A percentile compares a stretch with the other conserved stretches of the same genome.
phyloP scores from a whole-genome alignment of 2,888 invertebrate genomes.

The Lasioglossum morio region DNA sequence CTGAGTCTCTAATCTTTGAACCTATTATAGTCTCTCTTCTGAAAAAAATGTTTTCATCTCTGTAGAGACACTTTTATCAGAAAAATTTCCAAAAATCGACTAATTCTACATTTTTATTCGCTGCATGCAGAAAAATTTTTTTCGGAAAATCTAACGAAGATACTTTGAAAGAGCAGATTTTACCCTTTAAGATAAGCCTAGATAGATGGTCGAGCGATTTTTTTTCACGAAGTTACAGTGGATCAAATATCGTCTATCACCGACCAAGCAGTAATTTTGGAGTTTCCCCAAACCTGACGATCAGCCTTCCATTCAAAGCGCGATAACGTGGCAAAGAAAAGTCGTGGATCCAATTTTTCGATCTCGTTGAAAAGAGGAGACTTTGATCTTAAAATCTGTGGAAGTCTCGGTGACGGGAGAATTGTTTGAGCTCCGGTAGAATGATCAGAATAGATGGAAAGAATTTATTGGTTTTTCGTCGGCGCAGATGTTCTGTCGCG shows the following conservation, averaged over 20 bases:
- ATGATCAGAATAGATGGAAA: not conserved
- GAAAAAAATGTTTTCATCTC: not conserved
- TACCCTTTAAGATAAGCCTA: not conserved
- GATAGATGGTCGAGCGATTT: not conserved
- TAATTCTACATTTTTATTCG: not conserved
- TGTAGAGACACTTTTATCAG: rapidly evolving
- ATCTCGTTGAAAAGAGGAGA: not conserved
- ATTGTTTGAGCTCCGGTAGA: not conserved
- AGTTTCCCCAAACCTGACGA: not conserved
- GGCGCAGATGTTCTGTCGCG: too few relatives aligned
- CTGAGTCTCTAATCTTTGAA: not conserved
- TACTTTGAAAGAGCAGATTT: not conserved
- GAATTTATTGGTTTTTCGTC: not conserved
- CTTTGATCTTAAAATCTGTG: not conserved
- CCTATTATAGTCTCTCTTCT: rapidly evolving
- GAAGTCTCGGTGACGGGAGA: rapidly evolving
- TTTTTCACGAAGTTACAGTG: not conserved
- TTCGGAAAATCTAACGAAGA: rapidly evolving
- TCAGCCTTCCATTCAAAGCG: not conserved
- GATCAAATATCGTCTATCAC: not conserved
- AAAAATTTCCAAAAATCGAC: not conserved
- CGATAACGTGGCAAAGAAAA: not conserved
- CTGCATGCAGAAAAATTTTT: not conserved
- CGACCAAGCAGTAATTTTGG: not conserved
- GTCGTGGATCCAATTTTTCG: not conserved